Evolutionary conservation across 1,140 invertebrate genomes (phyloP).

Genomic region (Teleopsis dalmanni): DNA sequence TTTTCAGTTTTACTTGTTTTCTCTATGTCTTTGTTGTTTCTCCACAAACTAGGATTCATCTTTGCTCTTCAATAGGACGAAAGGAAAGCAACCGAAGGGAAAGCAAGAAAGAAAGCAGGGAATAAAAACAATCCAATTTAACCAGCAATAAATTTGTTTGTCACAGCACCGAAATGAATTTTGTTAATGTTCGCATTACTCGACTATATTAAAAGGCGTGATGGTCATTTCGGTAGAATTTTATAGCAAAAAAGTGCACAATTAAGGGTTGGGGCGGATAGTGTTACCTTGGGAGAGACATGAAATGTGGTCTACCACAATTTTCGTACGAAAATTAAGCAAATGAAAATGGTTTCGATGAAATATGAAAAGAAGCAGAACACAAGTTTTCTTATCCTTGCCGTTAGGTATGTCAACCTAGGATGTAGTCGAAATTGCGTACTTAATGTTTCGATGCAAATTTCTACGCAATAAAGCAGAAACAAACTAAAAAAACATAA

Average conservation of each 20-base stretch:
- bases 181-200: slow-evolving; percentile 43
- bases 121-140: background rate
- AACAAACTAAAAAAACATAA: too few species aligned
- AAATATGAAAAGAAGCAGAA: too few species aligned
- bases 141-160: too few species aligned
- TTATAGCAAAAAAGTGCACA: slow-evolving; percentile 13
- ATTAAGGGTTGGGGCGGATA: slow-evolving; percentile 1
- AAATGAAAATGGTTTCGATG: slow-evolving; percentile 6
- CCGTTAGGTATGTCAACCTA: too few species aligned
- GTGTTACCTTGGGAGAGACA: slow-evolving; percentile 38
- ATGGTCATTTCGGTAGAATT: slow-evolving; percentile 40
- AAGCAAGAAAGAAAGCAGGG: background rate
- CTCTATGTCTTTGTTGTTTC: too few species aligned
- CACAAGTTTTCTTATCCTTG: too few species aligned
- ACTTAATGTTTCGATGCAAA: too few species aligned
- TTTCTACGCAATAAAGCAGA: too few species aligned
- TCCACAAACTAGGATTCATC: background rate
- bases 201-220: slow-evolving; percentile 43
- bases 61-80: background rate
- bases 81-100: background rate
- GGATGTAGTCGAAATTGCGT: too few species aligned
- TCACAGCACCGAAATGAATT: slow-evolving; percentile 30
- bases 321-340: background rate
- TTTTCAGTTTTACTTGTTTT: too few species aligned
- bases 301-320: slow-evolving; percentile 2